Conservation (phyloP, 2,888 invertebrate species). For the Polydrusus pterygomalis region DNA sequence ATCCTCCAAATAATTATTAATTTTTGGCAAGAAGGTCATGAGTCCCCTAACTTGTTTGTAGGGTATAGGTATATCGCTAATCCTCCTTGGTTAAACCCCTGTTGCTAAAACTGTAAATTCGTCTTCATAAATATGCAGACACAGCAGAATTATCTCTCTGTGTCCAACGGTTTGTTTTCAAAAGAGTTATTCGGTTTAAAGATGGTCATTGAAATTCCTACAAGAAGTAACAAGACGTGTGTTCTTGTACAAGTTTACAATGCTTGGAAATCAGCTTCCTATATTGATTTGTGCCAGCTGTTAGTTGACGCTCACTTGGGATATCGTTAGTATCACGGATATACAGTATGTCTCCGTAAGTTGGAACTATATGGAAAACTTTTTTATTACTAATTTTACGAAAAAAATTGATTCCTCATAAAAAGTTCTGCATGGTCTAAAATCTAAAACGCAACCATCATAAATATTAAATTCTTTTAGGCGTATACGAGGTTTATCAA, state of each 20-base stretch:
- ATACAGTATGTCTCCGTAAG: no score
- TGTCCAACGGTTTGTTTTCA: conserved; percentile 56
- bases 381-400: no score
- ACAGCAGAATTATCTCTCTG: conserved; percentile 42
- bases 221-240: conserved; percentile 60
- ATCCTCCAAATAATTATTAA: no score
- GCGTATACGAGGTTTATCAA: no score
- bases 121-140: conserved; percentile 18
- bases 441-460: no score
- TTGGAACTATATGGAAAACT: no score
- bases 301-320: conserved; percentile 43
- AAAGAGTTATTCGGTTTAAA: conserved; percentile 58
- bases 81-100: not conserved
- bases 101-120: not conserved
- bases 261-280: conserved; percentile 56
- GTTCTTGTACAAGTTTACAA: conserved; percentile 59
- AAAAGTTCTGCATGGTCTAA: no score
- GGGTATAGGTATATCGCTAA: no score
- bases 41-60: no score
- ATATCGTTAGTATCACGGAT: not conserved
- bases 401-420: no score
- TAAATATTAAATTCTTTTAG: no score
- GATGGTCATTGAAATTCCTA: conserved; percentile 60
- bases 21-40: no score
- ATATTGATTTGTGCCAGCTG: conserved; percentile 56